Base-by-base conservation (phyloP, 2,797 vertebrate genomes). In the Lemur catta region DNA sequence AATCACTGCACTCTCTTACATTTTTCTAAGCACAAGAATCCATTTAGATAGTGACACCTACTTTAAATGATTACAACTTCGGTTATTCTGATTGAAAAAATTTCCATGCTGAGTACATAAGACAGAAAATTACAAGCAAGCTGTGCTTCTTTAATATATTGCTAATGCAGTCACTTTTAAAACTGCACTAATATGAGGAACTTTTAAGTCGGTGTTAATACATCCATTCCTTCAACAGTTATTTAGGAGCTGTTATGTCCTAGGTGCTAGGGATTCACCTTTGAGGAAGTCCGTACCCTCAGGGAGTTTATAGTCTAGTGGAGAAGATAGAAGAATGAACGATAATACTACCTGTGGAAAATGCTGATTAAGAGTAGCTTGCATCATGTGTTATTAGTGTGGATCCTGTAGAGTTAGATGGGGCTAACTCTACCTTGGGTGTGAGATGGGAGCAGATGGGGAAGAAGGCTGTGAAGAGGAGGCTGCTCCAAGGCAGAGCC, bases 91-190 rank as follows among this genome's bases (percentile, higher is more conserved):
- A 93, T 80, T 84, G 84, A 80, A 91, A 91, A 88, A 75, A 82
- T 38, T 67, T 96, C 76, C 94, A 76, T 76, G 87, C 97, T 82
- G 94, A 88, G 85, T 79, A 57, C 57, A 35, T 46, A 48, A 74
- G 63, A 89, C 35, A 92, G 96, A 92, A 96, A 94, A 96, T 94
- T 43, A 91, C 82, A 94, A 85, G 80, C 89, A 86, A 89, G 89
- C 92, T 78, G 80, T 57, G 41, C 74, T 72, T 71, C 92, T 93
- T 20, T 81, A 84, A 82, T 24, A 30, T 17, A 52, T 52, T 87
- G 95, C 75, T 84, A 87, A 93, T 76, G 75, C 10, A 33, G 10
- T 71, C 46, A 46, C 71, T 96, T 48, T 93, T 15, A 46, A 59
- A 90, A 57, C 65, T 11, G 15, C 24, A n/a, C 46, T 55, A 13